phyloP scores from a whole-genome alignment of 1,140 invertebrate species.

The Oncopodura yosiiana region DNA sequence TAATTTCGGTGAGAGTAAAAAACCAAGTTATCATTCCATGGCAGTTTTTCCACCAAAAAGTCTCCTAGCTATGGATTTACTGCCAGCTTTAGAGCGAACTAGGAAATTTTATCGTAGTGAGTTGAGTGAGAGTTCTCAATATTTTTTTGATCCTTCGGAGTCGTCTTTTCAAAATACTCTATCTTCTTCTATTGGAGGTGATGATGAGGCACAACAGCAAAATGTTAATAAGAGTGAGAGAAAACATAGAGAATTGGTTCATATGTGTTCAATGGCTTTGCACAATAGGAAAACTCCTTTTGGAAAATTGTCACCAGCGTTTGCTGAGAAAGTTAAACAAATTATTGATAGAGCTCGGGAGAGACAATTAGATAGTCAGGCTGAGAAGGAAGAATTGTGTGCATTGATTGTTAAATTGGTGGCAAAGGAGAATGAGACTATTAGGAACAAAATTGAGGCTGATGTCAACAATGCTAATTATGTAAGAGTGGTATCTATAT shows the following conservation, averaged over 20 bases:
- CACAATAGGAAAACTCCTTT: neutral
- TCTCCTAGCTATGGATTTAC: neutral
- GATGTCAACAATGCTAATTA: too few species aligned
- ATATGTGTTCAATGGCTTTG: neutral
- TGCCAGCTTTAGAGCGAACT: neutral
- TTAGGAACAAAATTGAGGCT: too few species aligned
- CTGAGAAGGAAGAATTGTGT: neutral
- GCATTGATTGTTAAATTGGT: neutral
- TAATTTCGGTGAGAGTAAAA: neutral
- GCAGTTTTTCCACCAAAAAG: too few species aligned
- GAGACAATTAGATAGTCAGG: neutral
- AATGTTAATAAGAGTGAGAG: too few species aligned
- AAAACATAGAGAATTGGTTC: neutral
- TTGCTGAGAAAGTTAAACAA: conserved; percentile 1
- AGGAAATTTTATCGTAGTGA: neutral
- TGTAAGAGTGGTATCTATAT: too few species aligned
- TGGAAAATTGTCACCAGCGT: neutral
- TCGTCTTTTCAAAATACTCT: neutral
- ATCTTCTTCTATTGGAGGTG: too few species aligned
- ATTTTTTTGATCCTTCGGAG: neutral
- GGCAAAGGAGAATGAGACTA: neutral
- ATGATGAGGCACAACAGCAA: too few species aligned
- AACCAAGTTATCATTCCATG: neutral
- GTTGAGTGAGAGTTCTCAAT: neutral
- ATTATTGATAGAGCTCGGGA: neutral